Percentiles rank a stretch among this genome's conserved stretches.
Evolutionary conservation across 2,113 vertebrate species (phyloP).

Genomic region (Puma concolor): DNA sequence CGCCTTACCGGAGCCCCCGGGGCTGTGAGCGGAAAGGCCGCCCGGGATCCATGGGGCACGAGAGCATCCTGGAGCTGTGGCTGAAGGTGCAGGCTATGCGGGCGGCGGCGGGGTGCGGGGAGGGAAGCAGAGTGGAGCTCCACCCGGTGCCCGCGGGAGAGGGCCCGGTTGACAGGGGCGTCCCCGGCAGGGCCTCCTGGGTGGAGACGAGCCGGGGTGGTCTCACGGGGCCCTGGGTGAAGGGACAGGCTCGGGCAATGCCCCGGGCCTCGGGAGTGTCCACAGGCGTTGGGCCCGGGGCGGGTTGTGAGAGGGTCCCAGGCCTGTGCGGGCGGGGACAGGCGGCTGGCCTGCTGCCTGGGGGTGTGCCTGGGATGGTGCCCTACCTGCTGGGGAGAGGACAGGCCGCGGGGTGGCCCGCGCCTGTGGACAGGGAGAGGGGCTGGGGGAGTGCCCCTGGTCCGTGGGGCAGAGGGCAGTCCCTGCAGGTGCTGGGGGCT

Average conservation of each 20-base stretch:
- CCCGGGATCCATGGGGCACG: constrained; percentile 41
- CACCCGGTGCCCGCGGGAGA: constrained; percentile 54
- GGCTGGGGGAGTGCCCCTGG: neutral
- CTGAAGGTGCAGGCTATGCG: constrained; percentile 71
- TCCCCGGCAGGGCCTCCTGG: constrained; percentile 72
- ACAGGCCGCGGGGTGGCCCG: neutral
- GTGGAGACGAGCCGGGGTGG: constrained; percentile 66
- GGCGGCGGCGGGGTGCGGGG: constrained; percentile 59
- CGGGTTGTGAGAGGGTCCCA: neutral
- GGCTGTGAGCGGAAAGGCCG: constrained; percentile 56
- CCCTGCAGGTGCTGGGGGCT: neutral
- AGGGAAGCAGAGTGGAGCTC: constrained; percentile 66
- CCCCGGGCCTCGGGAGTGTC: neutral
- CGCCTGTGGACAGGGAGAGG: neutral
- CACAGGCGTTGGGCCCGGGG: neutral
- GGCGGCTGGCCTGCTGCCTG: neutral
- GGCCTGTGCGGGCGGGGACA: neutral
- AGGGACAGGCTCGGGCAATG: neutral
- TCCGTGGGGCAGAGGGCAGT: neutral
- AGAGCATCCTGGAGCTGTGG: constrained; percentile 73
- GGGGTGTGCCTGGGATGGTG: neutral
- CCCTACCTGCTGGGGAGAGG: neutral
- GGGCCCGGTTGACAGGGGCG: constrained; percentile 53
- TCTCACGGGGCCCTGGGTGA: constrained; percentile 77
- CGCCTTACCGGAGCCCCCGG: neutral